These are phyloP conservation scores for Mimumesa dahlbomi DNA, from an alignment of 2,888 invertebrate species.

Conservation along the genomic window DNA sequence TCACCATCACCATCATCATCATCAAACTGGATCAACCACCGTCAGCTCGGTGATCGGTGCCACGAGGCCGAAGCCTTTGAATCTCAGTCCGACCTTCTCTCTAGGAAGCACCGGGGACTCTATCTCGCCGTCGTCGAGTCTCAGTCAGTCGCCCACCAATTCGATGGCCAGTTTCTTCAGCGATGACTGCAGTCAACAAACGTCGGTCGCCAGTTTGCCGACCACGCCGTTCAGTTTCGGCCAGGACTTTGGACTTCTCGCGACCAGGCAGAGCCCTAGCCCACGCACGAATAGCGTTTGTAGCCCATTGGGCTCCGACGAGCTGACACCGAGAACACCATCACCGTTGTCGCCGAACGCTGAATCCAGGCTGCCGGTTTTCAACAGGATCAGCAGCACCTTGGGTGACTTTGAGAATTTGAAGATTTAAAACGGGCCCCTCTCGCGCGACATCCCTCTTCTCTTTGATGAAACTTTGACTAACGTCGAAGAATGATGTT, in stretches of 20 bases:
- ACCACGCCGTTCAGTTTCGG: slow-evolving; percentile 75
- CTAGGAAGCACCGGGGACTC: slow-evolving; percentile 82
- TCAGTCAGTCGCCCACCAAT: slow-evolving; percentile 85
- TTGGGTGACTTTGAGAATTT: slow-evolving; percentile 76
- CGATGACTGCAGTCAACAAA: slow-evolving; percentile 81
- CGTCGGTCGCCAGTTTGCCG: slow-evolving; percentile 74
- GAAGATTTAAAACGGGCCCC: slow-evolving; percentile 68
- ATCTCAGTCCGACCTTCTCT: slow-evolving; percentile 78
- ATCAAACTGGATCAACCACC: slow-evolving; percentile 50
- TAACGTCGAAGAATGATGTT: too few relatives aligned
- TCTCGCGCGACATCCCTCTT: neutral
- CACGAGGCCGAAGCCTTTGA: slow-evolving; percentile 77
- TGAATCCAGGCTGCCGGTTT: slow-evolving; percentile 89
- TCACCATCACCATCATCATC: slow-evolving; percentile 56
- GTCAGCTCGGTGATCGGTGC: slow-evolving; percentile 69
- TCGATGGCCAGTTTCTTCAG: slow-evolving; percentile 84
- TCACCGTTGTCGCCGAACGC: slow-evolving; percentile 79
- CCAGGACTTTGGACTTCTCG: slow-evolving; percentile 76
- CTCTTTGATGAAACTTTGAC: too few relatives aligned
- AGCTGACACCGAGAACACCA: slow-evolving; percentile 66
- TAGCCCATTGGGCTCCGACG: slow-evolving; percentile 76
- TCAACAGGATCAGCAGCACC: slow-evolving; percentile 86
- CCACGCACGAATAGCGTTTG: slow-evolving; percentile 77
- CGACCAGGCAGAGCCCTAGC: slow-evolving; percentile 81
- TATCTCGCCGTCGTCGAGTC: slow-evolving; percentile 84